Base-by-base conservation (phyloP, 1,140 invertebrate genomes). In the Hypothenemus hampei region DNA sequence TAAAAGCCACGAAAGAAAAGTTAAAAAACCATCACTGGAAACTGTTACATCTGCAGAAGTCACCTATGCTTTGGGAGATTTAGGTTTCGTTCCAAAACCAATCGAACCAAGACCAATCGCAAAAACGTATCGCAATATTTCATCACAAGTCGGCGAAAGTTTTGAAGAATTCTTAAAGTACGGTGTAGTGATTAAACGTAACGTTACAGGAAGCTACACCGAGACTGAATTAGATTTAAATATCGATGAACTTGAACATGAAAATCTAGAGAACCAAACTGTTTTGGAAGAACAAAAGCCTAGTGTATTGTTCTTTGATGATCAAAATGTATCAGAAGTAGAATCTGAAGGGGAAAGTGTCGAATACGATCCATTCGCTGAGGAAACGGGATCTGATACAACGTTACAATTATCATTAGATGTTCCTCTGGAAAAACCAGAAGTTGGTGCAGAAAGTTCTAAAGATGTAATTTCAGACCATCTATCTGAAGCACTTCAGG, bases 1-100 rank as follows among this genome's bases (percentile, higher is more conserved):
- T 53, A 72, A 75, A 43, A 76, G 77, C 43, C 78, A 80, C 29
- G 78, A 80, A 61, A 72, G 80, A 37, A 61, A 55, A 46, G 19
- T 54, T 21, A 59, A 60, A 18, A 57, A 52, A 39, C 63, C 63
- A 0, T 70, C 68, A 7, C 23, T 66, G 13, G 61, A 65, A 35
- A 65, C 68, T 10, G 51, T 70, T 6, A 35, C 51, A 5, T 67
- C 65, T 6, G 31, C 56, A 5, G 45, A 60, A 8, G 60, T 55
- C 15, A 65, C 60, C 20, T 71, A 71, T 45, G 40, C 47, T 5
- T 56, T 60, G 22, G 69, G 67, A 11, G 69, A 71, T 59, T 51
- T 70, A 7, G 69, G 66, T 20, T 69, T 69, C 52, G 65, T 68
- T n/a, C 69, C 68, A 0, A 63, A 63, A 61, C 41, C 59, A 16